phyloP scores from a whole-genome alignment of 2,888 invertebrate genomes.

The Tipula confusa region DNA sequence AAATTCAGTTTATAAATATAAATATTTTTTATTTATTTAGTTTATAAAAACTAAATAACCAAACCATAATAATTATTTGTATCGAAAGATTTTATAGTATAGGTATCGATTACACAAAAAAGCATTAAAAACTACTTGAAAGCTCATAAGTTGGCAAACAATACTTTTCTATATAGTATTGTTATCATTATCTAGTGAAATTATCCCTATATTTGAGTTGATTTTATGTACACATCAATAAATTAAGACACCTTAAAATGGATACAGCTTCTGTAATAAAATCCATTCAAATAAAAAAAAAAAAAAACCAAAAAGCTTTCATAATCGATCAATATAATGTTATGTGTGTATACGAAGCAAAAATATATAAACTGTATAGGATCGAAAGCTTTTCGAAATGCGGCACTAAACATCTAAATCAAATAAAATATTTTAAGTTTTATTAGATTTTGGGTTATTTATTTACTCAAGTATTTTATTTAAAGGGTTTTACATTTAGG shows the following conservation, averaged over 20 bases:
- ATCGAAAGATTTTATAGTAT: not conserved
- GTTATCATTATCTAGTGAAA: not conserved
- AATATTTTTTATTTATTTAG: constrained; percentile 6
- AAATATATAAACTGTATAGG: not conserved
- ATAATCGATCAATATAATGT: not conserved
- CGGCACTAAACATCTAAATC: not conserved
- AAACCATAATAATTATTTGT: not conserved
- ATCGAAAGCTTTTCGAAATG: not conserved
- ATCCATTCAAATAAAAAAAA: no score
- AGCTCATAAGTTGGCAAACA: not conserved
- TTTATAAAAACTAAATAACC: not conserved
- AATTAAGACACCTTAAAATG: not conserved
- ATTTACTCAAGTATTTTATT: not conserved
- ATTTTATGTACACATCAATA: not conserved
- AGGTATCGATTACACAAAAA: not conserved
- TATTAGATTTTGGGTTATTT: not conserved
- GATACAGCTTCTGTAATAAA: not conserved
- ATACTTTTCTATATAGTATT: not conserved
- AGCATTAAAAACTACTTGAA: not conserved
- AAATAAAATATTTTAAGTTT: not conserved
- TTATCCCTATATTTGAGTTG: not conserved
- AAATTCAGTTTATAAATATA: not conserved
- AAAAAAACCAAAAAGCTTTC: not conserved
- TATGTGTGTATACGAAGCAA: not conserved
- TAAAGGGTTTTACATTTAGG: no score